These are phyloP conservation scores for Eumeta japonica DNA, from an alignment of 1,140 invertebrate genomes.

Conservation along the genomic window DNA sequence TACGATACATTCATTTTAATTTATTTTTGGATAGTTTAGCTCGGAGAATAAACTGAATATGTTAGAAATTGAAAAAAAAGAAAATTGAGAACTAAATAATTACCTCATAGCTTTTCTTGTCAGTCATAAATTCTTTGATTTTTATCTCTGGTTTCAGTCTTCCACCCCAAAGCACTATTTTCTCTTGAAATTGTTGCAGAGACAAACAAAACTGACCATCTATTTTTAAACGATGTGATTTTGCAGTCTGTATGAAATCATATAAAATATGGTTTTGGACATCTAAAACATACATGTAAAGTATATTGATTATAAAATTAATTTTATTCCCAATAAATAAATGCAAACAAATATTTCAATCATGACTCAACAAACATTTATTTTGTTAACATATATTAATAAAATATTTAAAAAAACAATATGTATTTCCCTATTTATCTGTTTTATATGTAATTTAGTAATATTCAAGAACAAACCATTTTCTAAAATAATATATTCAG, in stretches of 20 bases:
- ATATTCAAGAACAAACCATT: too few relatives aligned
- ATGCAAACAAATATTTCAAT: too few relatives aligned
- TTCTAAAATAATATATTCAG: too few relatives aligned
- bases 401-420: too few relatives aligned
- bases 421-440: too few relatives aligned
- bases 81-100: conserved; percentile 15
- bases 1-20: not conserved
- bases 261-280: conserved; percentile 14
- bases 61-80: not conserved
- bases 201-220: conserved; percentile 44
- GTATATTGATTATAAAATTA: too few relatives aligned
- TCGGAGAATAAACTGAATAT: not conserved
- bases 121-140: conserved; percentile 69
- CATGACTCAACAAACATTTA: too few relatives aligned
- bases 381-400: too few relatives aligned
- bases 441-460: too few relatives aligned
- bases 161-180: conserved; percentile 34
- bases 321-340: too few relatives aligned
- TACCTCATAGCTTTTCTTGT: conserved; percentile 85
- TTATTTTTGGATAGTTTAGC: too few relatives aligned
- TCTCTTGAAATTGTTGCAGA: conserved; percentile 32
- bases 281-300: too few relatives aligned
- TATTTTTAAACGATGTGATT: conserved; percentile 32
- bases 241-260: conserved; percentile 29
- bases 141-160: conserved; percentile 28